Evolutionary conservation across 2,888 invertebrate genomes (phyloP).

Genomic region (Papilio elwesi): DNA sequence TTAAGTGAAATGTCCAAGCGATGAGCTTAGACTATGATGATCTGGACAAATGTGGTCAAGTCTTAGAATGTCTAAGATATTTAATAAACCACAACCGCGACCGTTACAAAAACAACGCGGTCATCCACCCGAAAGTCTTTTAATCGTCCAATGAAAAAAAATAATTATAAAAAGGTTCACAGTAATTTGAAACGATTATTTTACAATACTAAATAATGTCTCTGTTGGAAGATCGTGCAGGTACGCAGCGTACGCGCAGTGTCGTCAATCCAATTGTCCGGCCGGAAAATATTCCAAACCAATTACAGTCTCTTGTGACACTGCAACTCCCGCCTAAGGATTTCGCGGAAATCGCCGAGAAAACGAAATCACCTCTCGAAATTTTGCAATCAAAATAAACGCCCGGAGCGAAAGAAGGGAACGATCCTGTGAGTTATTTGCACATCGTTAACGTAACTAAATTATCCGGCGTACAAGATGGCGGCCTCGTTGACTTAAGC

Average conservation of each 20-base stretch:
- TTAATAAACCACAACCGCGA: no score
- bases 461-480: slow-evolving; percentile 14
- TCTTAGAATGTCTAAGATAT: no score
- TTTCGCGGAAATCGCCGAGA: slow-evolving; percentile 4
- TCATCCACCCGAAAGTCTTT: neutral
- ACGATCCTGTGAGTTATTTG: slow-evolving; percentile 18
- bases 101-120: neutral
- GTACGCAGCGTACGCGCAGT: neutral
- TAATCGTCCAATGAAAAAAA: no score
- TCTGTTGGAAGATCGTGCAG: neutral
- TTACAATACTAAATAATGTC: neutral
- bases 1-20: slow-evolving; percentile 8
- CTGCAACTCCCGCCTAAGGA: neutral
- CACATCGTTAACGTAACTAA: slow-evolving; percentile 26
- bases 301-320: slow-evolving; percentile 4
- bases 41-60: neutral
- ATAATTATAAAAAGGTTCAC: neutral
- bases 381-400: slow-evolving; percentile 12
- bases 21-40: neutral
- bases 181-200: neutral
- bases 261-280: neutral
- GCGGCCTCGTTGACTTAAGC: slow-evolving; percentile 2
- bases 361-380: slow-evolving; percentile 14
- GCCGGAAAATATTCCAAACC: slow-evolving; percentile 8
- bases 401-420: slow-evolving; percentile 16